A percentile compares a stretch with the other conserved stretches of the same genome.
Conservation (phyloP, 1,140 invertebrate species). For the Wiebesia pumilae region DNA sequence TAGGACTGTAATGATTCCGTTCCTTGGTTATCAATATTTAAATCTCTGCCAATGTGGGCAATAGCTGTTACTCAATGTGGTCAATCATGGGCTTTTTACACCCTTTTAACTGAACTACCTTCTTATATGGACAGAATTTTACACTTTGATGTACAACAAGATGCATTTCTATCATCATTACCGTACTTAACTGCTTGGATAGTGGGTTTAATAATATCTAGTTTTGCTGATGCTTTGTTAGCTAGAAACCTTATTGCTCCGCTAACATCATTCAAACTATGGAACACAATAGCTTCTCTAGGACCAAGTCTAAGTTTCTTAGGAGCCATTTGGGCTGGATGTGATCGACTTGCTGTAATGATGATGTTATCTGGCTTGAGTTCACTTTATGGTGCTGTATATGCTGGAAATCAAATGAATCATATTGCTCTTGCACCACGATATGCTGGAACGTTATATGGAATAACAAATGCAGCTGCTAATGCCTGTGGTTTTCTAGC, state of each 20-base stretch:
- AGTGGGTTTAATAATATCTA: conserved; percentile 81
- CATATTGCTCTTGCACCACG: conserved; percentile 90
- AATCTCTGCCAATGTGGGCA: conserved; percentile 90
- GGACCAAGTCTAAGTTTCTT: conserved; percentile 84
- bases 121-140: conserved; percentile 95
- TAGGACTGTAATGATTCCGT: conserved; percentile 64
- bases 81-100: conserved; percentile 96
- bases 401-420: conserved; percentile 90
- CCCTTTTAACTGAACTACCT: conserved; percentile 93
- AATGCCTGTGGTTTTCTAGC: conserved; percentile 92
- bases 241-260: conserved; percentile 79
- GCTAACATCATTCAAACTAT: conserved; percentile 83
- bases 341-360: conserved; percentile 82
- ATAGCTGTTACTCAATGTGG: conserved; percentile 91
- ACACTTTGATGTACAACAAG: conserved; percentile 86
- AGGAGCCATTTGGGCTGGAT: conserved; percentile 85
- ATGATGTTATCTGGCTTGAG: conserved; percentile 82
- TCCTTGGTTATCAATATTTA: conserved; percentile 88
- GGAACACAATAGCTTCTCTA: conserved; percentile 84
- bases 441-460: conserved; percentile 91
- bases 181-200: conserved; percentile 78
- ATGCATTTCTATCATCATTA: conserved; percentile 69
- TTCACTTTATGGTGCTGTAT: conserved; percentile 83
- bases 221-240: conserved; percentile 83
- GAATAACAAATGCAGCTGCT: conserved; percentile 90